Evolutionary conservation across 1,140 invertebrate species (phyloP), one percentile per base, ranked within the genome.

Genomic region (Sitobion miscanthi): DNA sequence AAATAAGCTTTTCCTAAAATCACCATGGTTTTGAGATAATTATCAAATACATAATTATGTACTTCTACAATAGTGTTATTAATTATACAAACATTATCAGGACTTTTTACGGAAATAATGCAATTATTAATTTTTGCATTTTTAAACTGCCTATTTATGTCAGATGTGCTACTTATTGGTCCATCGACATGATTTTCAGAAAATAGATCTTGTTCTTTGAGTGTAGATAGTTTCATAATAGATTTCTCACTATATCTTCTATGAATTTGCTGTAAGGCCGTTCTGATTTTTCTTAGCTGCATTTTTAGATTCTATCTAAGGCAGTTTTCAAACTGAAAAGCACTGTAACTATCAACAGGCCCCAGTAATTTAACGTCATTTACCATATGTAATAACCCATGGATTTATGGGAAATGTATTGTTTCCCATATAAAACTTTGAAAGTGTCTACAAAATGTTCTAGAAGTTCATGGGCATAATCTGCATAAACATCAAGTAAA

Each of bases 311-410:
- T n/a, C n/a, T n/a, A n/a, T 52, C 23, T 87, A 92, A 96, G 94
- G 94, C 94, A 94, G 94, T 95, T 95, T 95, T 96, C 95, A 95
- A 95, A 95, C n/a, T 94, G 93, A 94, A 96, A 96, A 23, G 95
- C 94, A 86, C 95, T 95, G 89, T 94, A 95, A 54, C 94, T 94
- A 94, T 96, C 95, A 17, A 96, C 94, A 52, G 94, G 45, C 0
- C 95, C 95, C 94, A 95, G 95, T 21, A 94, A 94, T 94, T 94
- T 93, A 54, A 94, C 95, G 94, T 96, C 95, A 93, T 95, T 94
- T 69, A 94, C 94, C 42, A 96, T 90, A 94, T 96, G 95, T 54
- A 95, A 35, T 3, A 95, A 77, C 23, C 93, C 94, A 94, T 94
- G 94, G 2, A 94, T 83, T 95, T 95, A 82, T 95, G 94, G 0